phyloP scores from a whole-genome alignment of 2,797 vertebrate genomes.

The Balearica regulorum region DNA sequence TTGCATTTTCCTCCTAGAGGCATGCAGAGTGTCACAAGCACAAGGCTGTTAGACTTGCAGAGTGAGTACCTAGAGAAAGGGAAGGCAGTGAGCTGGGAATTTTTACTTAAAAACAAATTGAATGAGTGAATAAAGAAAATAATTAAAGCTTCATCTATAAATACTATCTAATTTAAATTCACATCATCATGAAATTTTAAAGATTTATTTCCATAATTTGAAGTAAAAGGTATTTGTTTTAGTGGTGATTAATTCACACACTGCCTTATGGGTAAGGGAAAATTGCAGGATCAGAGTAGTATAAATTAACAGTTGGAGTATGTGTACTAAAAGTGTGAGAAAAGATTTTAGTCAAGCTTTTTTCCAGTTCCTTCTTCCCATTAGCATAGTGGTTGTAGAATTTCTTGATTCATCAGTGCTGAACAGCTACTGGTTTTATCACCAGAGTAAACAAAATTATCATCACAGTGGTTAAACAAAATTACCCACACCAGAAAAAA shows the following conservation, averaged over 20 bases:
- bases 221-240: conserved; percentile 46
- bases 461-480: background rate
- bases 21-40: background rate
- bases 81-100: background rate
- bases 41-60: background rate
- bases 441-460: background rate
- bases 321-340: background rate
- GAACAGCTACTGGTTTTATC: background rate
- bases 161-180: conserved; percentile 38
- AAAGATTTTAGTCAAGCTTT: background rate
- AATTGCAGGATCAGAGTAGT: background rate
- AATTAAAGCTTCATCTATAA: conserved; percentile 12
- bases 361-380: background rate
- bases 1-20: background rate
- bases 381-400: background rate
- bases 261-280: conserved; percentile 23
- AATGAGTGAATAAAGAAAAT: conserved; percentile 22
- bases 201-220: conserved; percentile 49
- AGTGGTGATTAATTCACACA: conserved; percentile 8
- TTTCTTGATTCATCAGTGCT: background rate
- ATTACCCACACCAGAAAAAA: background rate
- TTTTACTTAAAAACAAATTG: conserved; percentile 13
- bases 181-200: conserved; percentile 17
- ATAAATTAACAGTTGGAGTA: background rate
- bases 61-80: background rate